A percentile compares a stretch with the other conserved stretches of the same genome.
Evolutionary conservation across 2,888 invertebrate genomes (phyloP).

Genomic region (Seladonia tumulorum): DNA sequence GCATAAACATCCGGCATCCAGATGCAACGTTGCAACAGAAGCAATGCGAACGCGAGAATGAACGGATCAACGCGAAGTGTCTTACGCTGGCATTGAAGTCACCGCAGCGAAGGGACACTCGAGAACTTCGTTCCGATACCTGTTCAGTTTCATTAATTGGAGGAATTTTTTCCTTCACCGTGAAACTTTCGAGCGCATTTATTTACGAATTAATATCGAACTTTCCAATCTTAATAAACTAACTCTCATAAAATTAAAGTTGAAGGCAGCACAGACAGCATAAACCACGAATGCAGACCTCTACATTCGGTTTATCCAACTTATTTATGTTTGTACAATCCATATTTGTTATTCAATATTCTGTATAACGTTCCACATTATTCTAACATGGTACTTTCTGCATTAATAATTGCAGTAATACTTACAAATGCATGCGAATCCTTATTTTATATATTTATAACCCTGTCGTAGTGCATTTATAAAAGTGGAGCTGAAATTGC

Average conservation of each 20-base stretch:
- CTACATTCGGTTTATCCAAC: not conserved
- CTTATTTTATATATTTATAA: no score
- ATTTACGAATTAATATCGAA: not conserved
- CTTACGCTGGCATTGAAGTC: not conserved
- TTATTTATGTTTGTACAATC: not conserved
- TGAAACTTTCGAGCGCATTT: not conserved
- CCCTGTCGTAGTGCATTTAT: no score
- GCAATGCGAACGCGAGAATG: not conserved
- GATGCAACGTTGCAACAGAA: slow-evolving; percentile 30
- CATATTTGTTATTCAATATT: not conserved
- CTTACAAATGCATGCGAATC: no score
- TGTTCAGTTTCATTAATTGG: not conserved
- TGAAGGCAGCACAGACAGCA: not conserved
- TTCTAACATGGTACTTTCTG: not conserved
- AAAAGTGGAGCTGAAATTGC: no score
- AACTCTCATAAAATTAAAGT: not conserved
- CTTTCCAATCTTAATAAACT: not conserved
- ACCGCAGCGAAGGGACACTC: not conserved
- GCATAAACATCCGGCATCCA: not conserved
- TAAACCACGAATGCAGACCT: not conserved
- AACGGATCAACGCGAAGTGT: not conserved
- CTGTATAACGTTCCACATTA: not conserved
- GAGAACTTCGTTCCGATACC: not conserved
- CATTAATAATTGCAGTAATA: not conserved
- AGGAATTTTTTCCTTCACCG: not conserved